A percentile compares a stretch with the other conserved stretches of the same genome.
phyloP scores from a whole-genome alignment of 2,888 invertebrate species.

The Monoplex corrugatus region DNA sequence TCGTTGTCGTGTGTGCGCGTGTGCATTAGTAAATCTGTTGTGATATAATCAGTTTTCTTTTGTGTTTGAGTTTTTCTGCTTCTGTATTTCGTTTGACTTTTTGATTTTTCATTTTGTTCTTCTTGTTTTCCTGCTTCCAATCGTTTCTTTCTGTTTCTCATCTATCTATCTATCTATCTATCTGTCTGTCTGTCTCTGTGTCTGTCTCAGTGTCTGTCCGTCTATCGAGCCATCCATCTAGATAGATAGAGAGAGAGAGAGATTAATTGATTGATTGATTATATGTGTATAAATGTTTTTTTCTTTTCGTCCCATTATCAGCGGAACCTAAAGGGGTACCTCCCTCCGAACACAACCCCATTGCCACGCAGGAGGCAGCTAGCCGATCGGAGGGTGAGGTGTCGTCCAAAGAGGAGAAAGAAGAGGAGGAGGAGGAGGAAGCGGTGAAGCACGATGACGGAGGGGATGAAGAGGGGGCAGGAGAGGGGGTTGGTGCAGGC shows the following conservation, averaged over 20 bases:
- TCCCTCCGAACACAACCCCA: constrained; percentile 37
- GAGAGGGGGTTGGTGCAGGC: neutral
- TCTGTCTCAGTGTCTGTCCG: neutral
- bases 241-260: neutral
- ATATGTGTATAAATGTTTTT: neutral
- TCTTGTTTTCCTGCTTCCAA: neutral
- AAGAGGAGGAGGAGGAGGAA: neutral
- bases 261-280: neutral
- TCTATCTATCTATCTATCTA: neutral
- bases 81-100: neutral
- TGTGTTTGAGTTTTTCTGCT: neutral
- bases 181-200: too few relatives aligned
- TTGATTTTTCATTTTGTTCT: neutral
- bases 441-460: neutral
- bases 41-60: too few relatives aligned
- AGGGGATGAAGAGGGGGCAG: neutral
- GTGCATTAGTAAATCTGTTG: too few relatives aligned
- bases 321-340: constrained; percentile 12
- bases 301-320: neutral
- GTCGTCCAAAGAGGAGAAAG: neutral
- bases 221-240: neutral
- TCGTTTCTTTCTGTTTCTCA: neutral
- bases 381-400: neutral
- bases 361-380: constrained; percentile 43
- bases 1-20: too few relatives aligned